A percentile compares a stretch with the other conserved stretches of the same genome.
Conservation (phyloP, 2,888 invertebrate species). For the Odontocolon sp. region DNA sequence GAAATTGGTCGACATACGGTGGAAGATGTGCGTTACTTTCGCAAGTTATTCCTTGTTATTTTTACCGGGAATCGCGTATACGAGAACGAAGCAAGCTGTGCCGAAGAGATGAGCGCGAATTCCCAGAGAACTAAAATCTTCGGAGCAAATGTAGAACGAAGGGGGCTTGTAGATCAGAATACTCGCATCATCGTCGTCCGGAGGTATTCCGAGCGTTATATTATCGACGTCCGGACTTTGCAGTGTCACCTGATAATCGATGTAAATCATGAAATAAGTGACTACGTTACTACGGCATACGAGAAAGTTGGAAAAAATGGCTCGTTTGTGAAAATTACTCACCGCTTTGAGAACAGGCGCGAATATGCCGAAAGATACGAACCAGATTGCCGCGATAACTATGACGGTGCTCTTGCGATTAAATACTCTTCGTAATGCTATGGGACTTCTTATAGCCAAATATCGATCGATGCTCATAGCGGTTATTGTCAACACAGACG, state of each 20-base stretch:
- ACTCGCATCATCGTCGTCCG: constrained; percentile 32
- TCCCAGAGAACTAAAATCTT: constrained; percentile 84
- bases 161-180: constrained; percentile 65
- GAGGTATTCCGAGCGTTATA: constrained; percentile 64
- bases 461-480: constrained; percentile 90
- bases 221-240: constrained; percentile 65
- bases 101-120: constrained; percentile 85
- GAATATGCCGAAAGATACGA: constrained; percentile 86
- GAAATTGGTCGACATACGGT: neutral
- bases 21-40: neutral
- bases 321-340: too few relatives aligned
- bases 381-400: constrained; percentile 86
- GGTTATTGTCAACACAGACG: constrained; percentile 90
- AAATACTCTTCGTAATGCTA: constrained; percentile 87
- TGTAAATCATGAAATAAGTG: neutral
- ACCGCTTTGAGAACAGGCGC: constrained; percentile 84
- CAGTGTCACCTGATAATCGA: constrained; percentile 67
- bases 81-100: constrained; percentile 87
- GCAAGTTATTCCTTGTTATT: neutral
- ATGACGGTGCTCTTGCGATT: constrained; percentile 85
- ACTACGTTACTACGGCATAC: too few relatives aligned
- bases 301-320: too few relatives aligned
- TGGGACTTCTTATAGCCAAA: constrained; percentile 88
- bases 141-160: constrained; percentile 84
- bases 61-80: constrained; percentile 89